Base-by-base conservation (phyloP, 2,113 vertebrate species). In the Pelecanoides urinatrix region DNA sequence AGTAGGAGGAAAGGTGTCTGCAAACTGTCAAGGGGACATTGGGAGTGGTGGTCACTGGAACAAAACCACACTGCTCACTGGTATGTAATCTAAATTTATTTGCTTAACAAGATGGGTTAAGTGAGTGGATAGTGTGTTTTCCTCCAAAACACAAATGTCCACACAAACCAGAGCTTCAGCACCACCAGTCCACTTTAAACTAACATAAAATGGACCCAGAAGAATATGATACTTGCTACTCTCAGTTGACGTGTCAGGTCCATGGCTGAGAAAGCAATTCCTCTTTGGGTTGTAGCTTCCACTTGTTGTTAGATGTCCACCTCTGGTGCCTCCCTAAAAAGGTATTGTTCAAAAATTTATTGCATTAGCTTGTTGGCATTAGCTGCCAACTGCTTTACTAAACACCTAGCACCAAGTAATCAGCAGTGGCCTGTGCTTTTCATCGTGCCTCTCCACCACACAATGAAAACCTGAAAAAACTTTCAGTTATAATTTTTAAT, bases 401-500 rank as follows among this genome's bases (percentile, higher is more conserved):
- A 66, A 55, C 7, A 22, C 1, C 1, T 65, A 47, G 8, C 11
- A 72, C 6, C 18, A 44, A 32, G 16, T 11, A 90, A 67, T 58
- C 42, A 84, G 11, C 44, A 58, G 8, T 11, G 2, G 18, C 13
- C 42, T 77, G 34, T 67, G 21, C 11, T 72, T 81, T 66, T 27
- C 7, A 58, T 45, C 3, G 2, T 17, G 3, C 5, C 9, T 59
- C 7, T 23, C 23, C 19, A 40, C 10, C 2, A 30, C 1, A 3
- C 4, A 1, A 44, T 16, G 30, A 74, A 74, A 58, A 67, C 8
- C 9, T 86, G n/a, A 62, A 70, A 68, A 88, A 34, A 8, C 0
- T 71, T 6, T 58, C 29, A 19, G 18, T 29, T 61, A 26, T 3
- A 66, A 45, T 32, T 81, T 86, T 80, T 10, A 22, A 42, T 74